These are phyloP conservation scores for Maccullochella peelii DNA, from an alignment of 2,113 vertebrate species.

Conservation along the genomic window DNA sequence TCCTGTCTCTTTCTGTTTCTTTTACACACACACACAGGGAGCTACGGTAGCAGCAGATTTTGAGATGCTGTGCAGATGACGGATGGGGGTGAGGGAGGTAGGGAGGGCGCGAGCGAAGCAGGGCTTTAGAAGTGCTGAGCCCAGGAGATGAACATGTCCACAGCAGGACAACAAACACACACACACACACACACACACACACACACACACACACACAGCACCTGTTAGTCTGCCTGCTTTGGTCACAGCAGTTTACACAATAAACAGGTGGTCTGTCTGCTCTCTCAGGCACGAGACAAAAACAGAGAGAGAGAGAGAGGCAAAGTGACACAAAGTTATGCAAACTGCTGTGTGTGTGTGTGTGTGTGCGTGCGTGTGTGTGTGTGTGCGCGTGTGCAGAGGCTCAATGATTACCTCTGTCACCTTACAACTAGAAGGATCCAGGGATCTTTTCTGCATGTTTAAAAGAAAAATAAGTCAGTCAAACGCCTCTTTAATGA, in stretches of 20 bases:
- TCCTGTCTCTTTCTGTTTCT: neutral
- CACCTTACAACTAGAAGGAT: neutral
- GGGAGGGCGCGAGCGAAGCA: slow-evolving; percentile 27
- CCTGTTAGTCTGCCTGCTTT: slow-evolving; percentile 66
- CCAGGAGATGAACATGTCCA: slow-evolving; percentile 72
- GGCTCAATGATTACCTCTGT: neutral
- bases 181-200: neutral
- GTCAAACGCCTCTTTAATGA: neutral
- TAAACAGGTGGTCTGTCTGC: slow-evolving; percentile 72
- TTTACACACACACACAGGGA: neutral
- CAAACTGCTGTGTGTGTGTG: slow-evolving; percentile 11
- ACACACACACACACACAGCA: slow-evolving; percentile 44
- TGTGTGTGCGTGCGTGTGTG: neutral
- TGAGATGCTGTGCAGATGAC: slow-evolving; percentile 19
- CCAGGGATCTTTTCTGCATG: neutral
- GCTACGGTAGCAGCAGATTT: slow-evolving; percentile 28
- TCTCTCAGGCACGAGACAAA: slow-evolving; percentile 14
- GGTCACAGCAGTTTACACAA: slow-evolving; percentile 67
- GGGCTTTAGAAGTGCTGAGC: slow-evolving; percentile 74
- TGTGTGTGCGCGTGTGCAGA: neutral
- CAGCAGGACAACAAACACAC: slow-evolving; percentile 6
- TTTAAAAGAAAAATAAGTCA: neutral
- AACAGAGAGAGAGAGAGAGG: neutral
- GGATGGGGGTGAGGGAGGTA: neutral
- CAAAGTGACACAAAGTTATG: slow-evolving; percentile 38